A percentile compares a stretch with the other conserved stretches of the same genome.
Conservation (phyloP, 1,140 invertebrate genomes). For the Antheraea pernyi region DNA sequence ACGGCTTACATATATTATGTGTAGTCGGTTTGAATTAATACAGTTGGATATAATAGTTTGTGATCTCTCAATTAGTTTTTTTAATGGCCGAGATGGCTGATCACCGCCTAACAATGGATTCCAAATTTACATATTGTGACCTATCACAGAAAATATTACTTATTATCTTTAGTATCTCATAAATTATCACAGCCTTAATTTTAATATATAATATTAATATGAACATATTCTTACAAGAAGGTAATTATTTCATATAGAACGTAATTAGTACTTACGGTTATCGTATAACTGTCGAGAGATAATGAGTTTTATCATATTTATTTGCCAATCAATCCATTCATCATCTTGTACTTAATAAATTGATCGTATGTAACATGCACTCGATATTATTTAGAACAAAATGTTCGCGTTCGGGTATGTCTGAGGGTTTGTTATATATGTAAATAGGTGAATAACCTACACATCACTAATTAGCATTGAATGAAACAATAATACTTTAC, state of each 20-base stretch:
- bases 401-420: background rate
- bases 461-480: slow-evolving; percentile 16
- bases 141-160: too few relatives aligned
- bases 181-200: too few relatives aligned
- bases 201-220: too few relatives aligned
- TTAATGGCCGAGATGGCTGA: too few relatives aligned
- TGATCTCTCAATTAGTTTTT: too few relatives aligned
- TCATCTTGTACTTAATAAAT: background rate
- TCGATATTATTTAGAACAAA: slow-evolving; percentile 14
- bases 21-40: too few relatives aligned
- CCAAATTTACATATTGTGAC: too few relatives aligned
- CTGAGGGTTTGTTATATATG: slow-evolving; percentile 8
- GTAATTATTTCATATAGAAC: background rate
- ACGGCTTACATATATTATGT: too few relatives aligned
- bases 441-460: slow-evolving; percentile 14
- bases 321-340: background rate
- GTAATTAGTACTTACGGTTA: background rate
- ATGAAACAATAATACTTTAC: slow-evolving; percentile 8
- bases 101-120: too few relatives aligned
- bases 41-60: too few relatives aligned
- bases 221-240: too few relatives aligned
- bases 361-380: background rate
- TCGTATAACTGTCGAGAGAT: background rate
- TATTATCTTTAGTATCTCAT: too few relatives aligned
- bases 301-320: background rate